Percentiles rank a stretch among this genome's conserved stretches.
These are phyloP conservation scores for Chalcosyrphus nemorum DNA, from an alignment of 2,888 invertebrate genomes.

Conservation along the genomic window DNA sequence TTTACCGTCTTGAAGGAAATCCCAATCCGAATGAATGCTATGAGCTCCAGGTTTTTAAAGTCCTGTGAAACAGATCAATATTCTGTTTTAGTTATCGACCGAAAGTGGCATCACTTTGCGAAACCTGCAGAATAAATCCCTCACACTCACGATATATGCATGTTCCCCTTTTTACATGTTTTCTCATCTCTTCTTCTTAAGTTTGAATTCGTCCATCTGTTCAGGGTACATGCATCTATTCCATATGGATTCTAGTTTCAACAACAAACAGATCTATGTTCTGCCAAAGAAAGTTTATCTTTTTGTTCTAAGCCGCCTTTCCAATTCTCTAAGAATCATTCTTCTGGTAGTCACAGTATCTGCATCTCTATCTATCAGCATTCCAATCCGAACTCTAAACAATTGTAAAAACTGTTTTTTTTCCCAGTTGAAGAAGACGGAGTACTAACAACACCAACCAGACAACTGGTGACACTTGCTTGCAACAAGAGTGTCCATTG, in stretches of 20 bases:
- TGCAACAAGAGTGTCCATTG: conserved; percentile 63
- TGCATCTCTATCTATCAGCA: conserved; percentile 38
- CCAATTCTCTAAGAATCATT: conserved; percentile 27
- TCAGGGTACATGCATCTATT: conserved; percentile 9
- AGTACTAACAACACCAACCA: conserved; percentile 24
- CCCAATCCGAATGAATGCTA: too few relatives aligned
- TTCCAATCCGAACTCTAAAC: conserved; percentile 16
- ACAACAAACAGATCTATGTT: conserved; percentile 61
- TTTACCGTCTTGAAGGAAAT: too few relatives aligned
- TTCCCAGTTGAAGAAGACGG: conserved; percentile 40
- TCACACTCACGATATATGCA: conserved; percentile 23
- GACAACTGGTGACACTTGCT: conserved; percentile 56
- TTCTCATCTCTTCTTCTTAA: conserved; percentile 6
- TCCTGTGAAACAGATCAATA: too few relatives aligned
- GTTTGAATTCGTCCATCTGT: conserved; percentile 49
- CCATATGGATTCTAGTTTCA: conserved; percentile 45
- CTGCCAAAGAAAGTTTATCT: conserved; percentile 45
- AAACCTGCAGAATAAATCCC: conserved; percentile 10
- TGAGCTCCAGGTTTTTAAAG: too few relatives aligned
- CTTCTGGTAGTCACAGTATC: conserved; percentile 11
- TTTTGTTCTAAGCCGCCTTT: conserved; percentile 45
- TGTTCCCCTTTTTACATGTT: neutral
- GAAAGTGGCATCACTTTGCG: conserved; percentile 31
- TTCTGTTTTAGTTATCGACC: too few relatives aligned
- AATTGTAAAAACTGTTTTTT: conserved; percentile 29